phyloP scores from a whole-genome alignment of 2,797 vertebrate species.

The Cetoscarus ocellatus region DNA sequence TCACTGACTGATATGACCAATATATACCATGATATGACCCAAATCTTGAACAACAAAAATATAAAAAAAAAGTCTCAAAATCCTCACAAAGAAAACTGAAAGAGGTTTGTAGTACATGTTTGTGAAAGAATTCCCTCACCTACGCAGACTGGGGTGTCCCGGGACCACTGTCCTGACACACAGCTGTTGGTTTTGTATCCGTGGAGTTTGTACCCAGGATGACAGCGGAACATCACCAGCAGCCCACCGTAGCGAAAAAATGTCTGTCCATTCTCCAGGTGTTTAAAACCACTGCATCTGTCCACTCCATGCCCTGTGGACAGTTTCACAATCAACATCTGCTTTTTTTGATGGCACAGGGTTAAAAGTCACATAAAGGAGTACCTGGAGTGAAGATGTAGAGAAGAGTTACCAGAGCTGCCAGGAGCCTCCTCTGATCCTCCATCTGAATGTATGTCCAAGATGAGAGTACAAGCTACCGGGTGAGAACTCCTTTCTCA shows the following conservation, averaged over 20 bases:
- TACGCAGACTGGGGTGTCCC: slow-evolving; percentile 78
- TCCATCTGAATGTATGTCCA: slow-evolving; percentile 16
- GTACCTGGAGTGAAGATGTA: slow-evolving; percentile 64
- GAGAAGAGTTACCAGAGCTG: slow-evolving; percentile 42
- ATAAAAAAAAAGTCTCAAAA: no score
- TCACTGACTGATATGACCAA: no score
- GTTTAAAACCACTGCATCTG: slow-evolving; percentile 65
- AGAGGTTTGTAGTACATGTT: neutral
- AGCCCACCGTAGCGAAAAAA: slow-evolving; percentile 83
- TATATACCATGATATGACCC: no score
- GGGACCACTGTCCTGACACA: slow-evolving; percentile 79
- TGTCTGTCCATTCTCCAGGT: slow-evolving; percentile 79
- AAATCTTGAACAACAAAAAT: no score
- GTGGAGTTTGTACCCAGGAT: slow-evolving; percentile 77
- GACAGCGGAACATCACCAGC: slow-evolving; percentile 79
- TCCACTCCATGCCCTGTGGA: slow-evolving; percentile 52
- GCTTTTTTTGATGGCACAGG: neutral
- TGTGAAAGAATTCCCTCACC: slow-evolving; percentile 58
- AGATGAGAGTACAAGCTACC: slow-evolving; percentile 2
- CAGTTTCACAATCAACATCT: slow-evolving; percentile 12
- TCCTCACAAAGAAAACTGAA: neutral
- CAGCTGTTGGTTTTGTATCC: slow-evolving; percentile 83
- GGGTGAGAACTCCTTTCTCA: neutral
- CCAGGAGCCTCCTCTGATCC: slow-evolving; percentile 41
- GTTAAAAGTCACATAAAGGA: neutral